Base-by-base conservation (phyloP, 1,140 invertebrate species). In the Brachionus rotundiformis region DNA sequence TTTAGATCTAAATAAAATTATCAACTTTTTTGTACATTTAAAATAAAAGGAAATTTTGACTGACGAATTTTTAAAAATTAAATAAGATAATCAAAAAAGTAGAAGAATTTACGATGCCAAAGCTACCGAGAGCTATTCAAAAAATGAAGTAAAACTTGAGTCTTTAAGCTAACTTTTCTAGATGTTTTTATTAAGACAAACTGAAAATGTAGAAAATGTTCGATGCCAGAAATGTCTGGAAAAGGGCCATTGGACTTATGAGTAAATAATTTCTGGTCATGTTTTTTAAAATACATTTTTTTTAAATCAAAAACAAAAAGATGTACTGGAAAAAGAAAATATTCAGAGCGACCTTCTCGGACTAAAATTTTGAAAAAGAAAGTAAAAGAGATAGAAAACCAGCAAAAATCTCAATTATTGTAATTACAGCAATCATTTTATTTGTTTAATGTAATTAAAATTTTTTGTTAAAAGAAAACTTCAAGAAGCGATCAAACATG, bases 201-300 rank as follows among this genome's bases (percentile, higher is more conserved):
- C 2, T 73, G 68, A 73, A 7, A 85, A 82, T 82, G 83, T 86
- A 7, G 86, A 86, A 44, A 85, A 87, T 19, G 90, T 93, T 82
- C 90, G 92, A 54, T 96, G 94, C 86, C 94, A 96, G 85, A 96
- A 95, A 88, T 96, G 94, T 86, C 88, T 95, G 47, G 92, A 95
- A 86, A 91, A 92, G 84, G 94, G 94, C 0, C 94, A 96, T 85
- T 96, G 94, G 93, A 95, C 93, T 76, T 96, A 94, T 84, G 93
- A 95, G 86, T 73, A 44, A 73, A 39, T 8, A 36, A 23, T 16
- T 19, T 33, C 3, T 4, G 3, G 4, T 1, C 1, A 31, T 5
- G 29, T 27, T 63, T 19, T 16, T 54, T 25, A 25, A 39, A 68
- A 19, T 31, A 16, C 8, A 16, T 68, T 19, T n/a, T 0, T 36